Conservation (phyloP, 1,140 invertebrate species). For the Lasaia peninsularis region DNA sequence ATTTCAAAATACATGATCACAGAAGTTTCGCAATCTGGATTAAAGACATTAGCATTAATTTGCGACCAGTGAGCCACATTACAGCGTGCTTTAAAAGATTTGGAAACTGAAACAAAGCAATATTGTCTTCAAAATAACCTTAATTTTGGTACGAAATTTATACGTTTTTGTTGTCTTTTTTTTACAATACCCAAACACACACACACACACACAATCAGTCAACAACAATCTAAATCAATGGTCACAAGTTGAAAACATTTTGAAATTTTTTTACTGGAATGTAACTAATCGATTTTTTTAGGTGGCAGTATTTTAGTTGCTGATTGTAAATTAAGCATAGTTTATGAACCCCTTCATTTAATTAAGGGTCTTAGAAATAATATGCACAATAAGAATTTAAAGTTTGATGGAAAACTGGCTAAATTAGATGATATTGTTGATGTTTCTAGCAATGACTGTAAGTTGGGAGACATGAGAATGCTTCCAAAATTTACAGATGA, state of each 20-base stretch:
- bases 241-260: too few species aligned
- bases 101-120: background rate
- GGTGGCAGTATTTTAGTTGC: background rate
- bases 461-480: constrained; percentile 3
- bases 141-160: background rate
- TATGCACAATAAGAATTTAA: constrained; percentile 20
- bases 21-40: background rate
- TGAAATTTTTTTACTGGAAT: too few species aligned
- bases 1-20: background rate
- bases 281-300: too few species aligned
- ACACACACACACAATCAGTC: too few species aligned
- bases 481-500: constrained; percentile 14
- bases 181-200: too few species aligned
- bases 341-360: constrained; percentile 8
- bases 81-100: background rate
- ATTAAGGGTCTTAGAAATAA: constrained; percentile 24
- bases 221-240: too few species aligned
- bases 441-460: background rate
- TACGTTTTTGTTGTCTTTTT: too few species aligned
- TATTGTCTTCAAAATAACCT: background rate
- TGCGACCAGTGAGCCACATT: background rate
- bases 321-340: background rate
- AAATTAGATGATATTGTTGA: constrained; percentile 20
- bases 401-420: constrained; percentile 16
- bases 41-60: background rate